Conservation (phyloP, 2,888 invertebrate genomes). For the Thalpophila matura region DNA sequence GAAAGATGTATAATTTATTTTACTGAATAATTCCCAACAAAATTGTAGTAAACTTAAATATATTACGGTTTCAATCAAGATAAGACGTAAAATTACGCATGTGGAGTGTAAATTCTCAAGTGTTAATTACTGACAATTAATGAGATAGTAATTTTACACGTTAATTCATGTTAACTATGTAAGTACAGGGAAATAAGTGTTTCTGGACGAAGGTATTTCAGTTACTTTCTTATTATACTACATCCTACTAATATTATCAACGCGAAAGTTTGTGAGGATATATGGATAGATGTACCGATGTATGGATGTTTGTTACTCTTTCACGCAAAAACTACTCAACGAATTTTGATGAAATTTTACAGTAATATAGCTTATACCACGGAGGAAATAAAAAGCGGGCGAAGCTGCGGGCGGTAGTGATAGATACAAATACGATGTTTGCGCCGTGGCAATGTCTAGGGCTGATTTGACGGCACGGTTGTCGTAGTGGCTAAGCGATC, state of each 20-base stretch:
- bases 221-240: not conserved
- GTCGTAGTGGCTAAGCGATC: no score
- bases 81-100: conserved; percentile 21
- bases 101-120: conserved; percentile 16
- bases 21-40: conserved; percentile 26
- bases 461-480: no score
- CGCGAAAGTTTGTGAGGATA: no score
- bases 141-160: conserved; percentile 23
- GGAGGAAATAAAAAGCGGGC: no score
- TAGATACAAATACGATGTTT: no score
- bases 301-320: no score
- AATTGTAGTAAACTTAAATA: conserved; percentile 18
- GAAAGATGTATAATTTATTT: conserved; percentile 21
- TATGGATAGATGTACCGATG: no score
- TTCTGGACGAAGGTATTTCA: not conserved
- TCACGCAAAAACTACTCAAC: no score
- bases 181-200: not conserved
- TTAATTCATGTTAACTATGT: conserved; percentile 4
- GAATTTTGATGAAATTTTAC: no score
- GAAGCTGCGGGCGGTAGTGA: no score
- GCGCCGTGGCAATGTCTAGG: no score
- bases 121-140: conserved; percentile 39
- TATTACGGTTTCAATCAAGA: conserved; percentile 33
- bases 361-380: no score
- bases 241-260: not conserved